Evolutionary conservation across 30 jellyfish, hydroid and myxozoan genomes (phyloP), one percentile per base, ranked within the genome.

Genomic region (Cassiopea andromeda): DNA sequence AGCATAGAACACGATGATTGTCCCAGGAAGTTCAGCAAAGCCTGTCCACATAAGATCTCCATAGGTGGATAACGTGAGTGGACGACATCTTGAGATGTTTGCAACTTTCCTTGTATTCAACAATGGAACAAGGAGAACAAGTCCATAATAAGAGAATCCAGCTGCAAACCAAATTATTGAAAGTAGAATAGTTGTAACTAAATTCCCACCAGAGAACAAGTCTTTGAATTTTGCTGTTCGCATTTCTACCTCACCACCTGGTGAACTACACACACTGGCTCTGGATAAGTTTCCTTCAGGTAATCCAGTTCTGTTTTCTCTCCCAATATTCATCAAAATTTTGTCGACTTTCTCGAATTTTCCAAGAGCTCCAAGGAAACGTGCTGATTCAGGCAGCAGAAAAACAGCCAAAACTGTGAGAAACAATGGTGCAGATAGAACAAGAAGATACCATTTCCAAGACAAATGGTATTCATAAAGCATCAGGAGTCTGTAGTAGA

Each of bases 21-120:
- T 61, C n/a, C 97, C 97, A 12, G 94, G 94, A 8, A 91, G 46
- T 61, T 91, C 97, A 0, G 94, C 96, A 81, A 89, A 81, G 13
- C 92, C 96, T 12, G 88, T 80, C 91, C 91, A 89, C 49, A 89
- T 89, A 60, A 80, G 71, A n/a, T 80, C 89, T 8, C 66, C 49
- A 61, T 89, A 89, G 6, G 80, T 80, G 1, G 92, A 43, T 44
- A 74, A 8, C n/a, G 87, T 27, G 66, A 81, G n/a, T 14, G 92
- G 92, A 3, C 68, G 1, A 73, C 96, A 89, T 14, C 13, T 17
- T 4, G 46, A 45, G 12, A 13, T 77, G 59, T 6, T 49, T 1
- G 90, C 64, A 48, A 13, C 70, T 70, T 87, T 64, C 60, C 57
- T 78, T 27, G 81, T 66, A 58, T 72, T 58, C 46, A 87, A 57